Conservation (phyloP, 2,888 invertebrate species). For the Prenolepis imparis region DNA sequence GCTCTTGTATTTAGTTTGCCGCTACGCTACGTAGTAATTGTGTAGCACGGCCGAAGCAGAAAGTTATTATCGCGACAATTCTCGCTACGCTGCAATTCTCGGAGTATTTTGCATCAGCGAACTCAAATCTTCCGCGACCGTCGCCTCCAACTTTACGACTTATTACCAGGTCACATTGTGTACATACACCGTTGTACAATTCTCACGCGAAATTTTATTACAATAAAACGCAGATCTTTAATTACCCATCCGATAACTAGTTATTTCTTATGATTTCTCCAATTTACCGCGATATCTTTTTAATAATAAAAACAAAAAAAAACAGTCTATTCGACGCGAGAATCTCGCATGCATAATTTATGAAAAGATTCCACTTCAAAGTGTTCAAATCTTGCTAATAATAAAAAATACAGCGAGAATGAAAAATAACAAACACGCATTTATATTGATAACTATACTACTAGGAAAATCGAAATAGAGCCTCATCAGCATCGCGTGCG, state of each 20-base stretch:
- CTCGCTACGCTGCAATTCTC: constrained; percentile 65
- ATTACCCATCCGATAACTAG: constrained; percentile 36
- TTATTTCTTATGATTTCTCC: constrained; percentile 18
- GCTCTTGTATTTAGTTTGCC: constrained; percentile 59
- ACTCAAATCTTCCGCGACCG: constrained; percentile 56
- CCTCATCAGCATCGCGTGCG: constrained; percentile 9
- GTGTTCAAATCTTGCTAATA: background rate
- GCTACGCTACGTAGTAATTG: constrained; percentile 43
- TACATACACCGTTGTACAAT: constrained; percentile 10
- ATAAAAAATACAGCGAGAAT: background rate
- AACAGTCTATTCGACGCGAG: background rate
- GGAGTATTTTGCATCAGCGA: constrained; percentile 64
- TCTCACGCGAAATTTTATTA: constrained; percentile 23
- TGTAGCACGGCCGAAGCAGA: constrained; percentile 45
- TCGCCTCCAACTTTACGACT: constrained; percentile 64
- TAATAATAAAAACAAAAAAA: background rate
- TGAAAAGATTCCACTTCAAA: background rate
- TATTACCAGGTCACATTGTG: constrained; percentile 47
- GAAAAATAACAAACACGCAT: background rate
- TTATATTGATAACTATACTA: too few relatives aligned
- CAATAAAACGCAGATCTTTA: constrained; percentile 46
- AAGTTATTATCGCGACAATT: constrained; percentile 73
- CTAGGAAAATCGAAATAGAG: background rate
- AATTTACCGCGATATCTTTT: constrained; percentile 30
- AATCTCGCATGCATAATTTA: background rate